phyloP scores from a whole-genome alignment of 2,113 vertebrate genomes.

The Erpornis zantholeuca region DNA sequence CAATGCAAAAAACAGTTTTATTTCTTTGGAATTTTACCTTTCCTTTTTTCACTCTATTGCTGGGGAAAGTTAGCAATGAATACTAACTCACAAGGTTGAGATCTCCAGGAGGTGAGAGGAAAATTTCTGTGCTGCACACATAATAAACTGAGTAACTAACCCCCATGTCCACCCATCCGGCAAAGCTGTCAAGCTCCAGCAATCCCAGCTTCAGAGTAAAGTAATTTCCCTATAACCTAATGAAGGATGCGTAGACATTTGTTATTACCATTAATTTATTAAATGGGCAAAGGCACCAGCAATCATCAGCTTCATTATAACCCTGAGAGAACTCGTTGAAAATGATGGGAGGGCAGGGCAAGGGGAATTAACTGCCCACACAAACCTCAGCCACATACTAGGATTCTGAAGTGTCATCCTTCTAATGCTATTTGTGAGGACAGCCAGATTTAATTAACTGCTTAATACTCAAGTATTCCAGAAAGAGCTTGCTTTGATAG shows the following conservation, averaged over 20 bases:
- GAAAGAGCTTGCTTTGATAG: neutral
- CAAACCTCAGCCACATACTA: neutral
- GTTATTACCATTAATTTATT: slow-evolving; percentile 26
- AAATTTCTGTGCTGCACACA: neutral
- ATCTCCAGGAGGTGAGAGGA: neutral
- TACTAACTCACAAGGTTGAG: neutral
- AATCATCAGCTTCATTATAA: slow-evolving; percentile 25
- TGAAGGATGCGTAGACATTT: neutral
- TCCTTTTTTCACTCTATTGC: neutral
- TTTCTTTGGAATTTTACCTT: neutral
- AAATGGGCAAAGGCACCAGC: neutral
- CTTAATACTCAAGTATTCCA: neutral
- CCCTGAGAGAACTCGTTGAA: neutral
- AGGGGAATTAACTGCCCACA: slow-evolving; percentile 4
- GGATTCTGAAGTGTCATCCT: neutral
- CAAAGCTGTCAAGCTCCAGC: neutral
- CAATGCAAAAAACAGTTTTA: neutral
- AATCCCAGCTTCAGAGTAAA: neutral
- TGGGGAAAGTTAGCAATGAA: neutral
- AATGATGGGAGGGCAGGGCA: neutral
- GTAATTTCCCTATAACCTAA: neutral
- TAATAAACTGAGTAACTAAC: neutral
- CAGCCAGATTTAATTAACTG: neutral
- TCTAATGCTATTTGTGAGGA: neutral
- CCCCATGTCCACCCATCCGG: neutral